These are phyloP conservation scores for Prosapia bicincta DNA, from an alignment of 2,888 invertebrate genomes.

Conservation along the genomic window DNA sequence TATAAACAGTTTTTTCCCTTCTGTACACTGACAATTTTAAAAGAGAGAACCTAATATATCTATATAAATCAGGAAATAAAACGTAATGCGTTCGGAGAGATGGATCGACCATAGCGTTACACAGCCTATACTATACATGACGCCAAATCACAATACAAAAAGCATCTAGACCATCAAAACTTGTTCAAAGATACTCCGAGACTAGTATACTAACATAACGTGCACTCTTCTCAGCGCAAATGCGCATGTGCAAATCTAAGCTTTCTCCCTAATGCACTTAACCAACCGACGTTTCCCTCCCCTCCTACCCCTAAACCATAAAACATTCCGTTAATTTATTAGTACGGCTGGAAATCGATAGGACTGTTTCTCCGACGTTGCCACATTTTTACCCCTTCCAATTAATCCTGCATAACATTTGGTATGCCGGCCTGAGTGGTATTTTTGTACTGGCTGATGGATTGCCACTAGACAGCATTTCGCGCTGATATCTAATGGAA, in stretches of 20 bases:
- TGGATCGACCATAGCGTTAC: no score
- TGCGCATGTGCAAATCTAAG: not conserved
- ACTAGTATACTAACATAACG: not conserved
- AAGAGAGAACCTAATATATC: no score
- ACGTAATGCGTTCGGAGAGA: no score
- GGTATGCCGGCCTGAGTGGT: not conserved
- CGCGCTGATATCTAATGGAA: not conserved
- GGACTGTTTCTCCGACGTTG: not conserved
- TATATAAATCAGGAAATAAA: no score
- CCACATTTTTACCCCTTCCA: slow-evolving; percentile 3
- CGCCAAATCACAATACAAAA: no score
- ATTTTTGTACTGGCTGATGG: not conserved
- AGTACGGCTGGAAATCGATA: slow-evolving; percentile 2
- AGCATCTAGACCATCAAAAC: no score
- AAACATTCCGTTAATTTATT: not conserved
- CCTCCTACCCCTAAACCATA: not conserved
- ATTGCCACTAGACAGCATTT: not conserved
- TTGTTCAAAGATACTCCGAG: not conserved
- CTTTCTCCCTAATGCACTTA: slow-evolving; percentile 2
- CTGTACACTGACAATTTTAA: no score
- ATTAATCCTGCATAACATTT: not conserved
- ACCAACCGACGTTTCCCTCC: not conserved
- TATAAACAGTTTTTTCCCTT: no score
- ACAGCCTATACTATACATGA: no score
- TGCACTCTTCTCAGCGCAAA: not conserved